Evolutionary conservation across 2,797 vertebrate species (phyloP).

Genomic region (Danio albolineatus): DNA sequence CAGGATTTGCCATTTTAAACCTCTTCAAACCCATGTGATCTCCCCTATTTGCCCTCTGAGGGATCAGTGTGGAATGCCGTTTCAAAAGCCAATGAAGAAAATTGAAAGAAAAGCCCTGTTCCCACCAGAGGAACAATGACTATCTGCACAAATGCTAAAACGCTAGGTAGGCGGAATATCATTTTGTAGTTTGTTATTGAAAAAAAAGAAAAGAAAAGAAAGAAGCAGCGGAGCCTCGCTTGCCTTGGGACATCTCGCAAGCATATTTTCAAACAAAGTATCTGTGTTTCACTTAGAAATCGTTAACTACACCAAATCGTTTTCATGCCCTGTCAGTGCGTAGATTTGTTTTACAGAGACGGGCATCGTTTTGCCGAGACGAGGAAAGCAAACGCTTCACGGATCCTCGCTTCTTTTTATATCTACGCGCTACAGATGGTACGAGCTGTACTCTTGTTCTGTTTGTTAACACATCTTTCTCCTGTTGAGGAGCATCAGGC

Average conservation of each 20-base stretch:
- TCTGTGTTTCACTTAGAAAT: constrained; percentile 65
- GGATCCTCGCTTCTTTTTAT: constrained; percentile 39
- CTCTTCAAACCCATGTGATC: constrained; percentile 83
- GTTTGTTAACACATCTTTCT: constrained; percentile 41
- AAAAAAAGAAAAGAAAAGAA: constrained; percentile 67
- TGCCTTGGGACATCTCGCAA: constrained; percentile 61
- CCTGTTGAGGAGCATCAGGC: constrained; percentile 39
- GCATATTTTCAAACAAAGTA: constrained; percentile 61
- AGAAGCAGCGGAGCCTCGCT: constrained; percentile 61
- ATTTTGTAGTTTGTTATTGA: constrained; percentile 66
- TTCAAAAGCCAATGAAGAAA: constrained; percentile 78
- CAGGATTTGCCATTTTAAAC: constrained; percentile 86
- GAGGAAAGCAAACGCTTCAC: constrained; percentile 30
- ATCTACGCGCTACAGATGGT: constrained; percentile 29
- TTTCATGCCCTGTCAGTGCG: constrained; percentile 64
- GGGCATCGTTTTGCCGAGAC: constrained; percentile 47
- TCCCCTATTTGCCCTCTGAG: constrained; percentile 76
- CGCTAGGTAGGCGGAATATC: constrained; percentile 71
- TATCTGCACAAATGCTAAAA: constrained; percentile 70
- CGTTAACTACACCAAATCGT: constrained; percentile 71
- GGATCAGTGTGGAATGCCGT: constrained; percentile 79
- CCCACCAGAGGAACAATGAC: constrained; percentile 55
- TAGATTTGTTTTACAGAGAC: constrained; percentile 67
- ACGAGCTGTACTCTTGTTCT: constrained; percentile 22
- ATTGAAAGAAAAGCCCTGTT: constrained; percentile 63